These are phyloP conservation scores for Drosophila nigricruria DNA, from an alignment of 2,888 invertebrate genomes.

Conservation along the genomic window DNA sequence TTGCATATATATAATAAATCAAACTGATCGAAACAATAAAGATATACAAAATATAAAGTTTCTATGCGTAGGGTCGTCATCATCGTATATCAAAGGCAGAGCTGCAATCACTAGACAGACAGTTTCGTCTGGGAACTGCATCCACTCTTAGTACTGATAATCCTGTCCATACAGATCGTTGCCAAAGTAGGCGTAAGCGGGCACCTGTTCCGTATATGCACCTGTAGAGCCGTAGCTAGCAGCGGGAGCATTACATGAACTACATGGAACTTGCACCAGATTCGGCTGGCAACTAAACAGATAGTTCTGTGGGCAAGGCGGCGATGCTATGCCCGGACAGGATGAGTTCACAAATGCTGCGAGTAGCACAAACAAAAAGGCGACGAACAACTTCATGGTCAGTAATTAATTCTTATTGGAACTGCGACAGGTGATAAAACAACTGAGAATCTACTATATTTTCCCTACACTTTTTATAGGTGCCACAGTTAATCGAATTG, in stretches of 20 bases:
- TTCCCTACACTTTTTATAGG: conserved; percentile 20
- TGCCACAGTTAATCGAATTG: conserved; percentile 3
- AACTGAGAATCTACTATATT: conserved; percentile 11
- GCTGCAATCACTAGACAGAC: not conserved
- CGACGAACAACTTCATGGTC: conserved; percentile 57
- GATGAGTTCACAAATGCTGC: conserved; percentile 39
- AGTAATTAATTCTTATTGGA: not conserved
- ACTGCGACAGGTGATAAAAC: not conserved
- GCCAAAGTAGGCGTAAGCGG: conserved; percentile 39
- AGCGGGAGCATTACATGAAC: conserved; percentile 22
- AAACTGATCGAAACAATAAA: not conserved
- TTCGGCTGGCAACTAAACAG: conserved; percentile 77
- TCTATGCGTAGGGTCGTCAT: not conserved
- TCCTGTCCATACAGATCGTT: conserved; percentile 11
- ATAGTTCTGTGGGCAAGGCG: conserved; percentile 74
- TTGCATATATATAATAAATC: conserved; percentile 1
- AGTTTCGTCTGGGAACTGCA: not conserved
- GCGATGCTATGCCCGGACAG: conserved; percentile 59
- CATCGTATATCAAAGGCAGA: no score
- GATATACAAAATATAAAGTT: not conserved
- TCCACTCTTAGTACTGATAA: not conserved
- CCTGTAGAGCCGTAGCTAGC: conserved; percentile 52
- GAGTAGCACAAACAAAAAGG: conserved; percentile 36
- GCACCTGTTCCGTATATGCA: conserved; percentile 58
- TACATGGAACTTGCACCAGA: conserved; percentile 68